phyloP scores from a whole-genome alignment of 2,888 invertebrate species.

The Protodeltote pygarga region DNA sequence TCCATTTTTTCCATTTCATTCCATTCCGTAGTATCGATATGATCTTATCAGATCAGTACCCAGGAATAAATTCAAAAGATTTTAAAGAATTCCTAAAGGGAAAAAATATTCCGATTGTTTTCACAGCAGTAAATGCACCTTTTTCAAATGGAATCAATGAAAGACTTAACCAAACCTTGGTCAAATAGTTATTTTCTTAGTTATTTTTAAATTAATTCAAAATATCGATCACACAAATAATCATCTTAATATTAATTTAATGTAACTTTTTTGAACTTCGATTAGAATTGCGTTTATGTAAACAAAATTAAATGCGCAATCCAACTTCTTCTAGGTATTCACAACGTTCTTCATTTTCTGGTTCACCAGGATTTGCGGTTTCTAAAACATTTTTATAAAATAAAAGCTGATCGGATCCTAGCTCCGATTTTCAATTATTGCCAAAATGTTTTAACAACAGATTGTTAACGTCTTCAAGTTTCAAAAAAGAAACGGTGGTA shows the following conservation, averaged over 20 bases:
- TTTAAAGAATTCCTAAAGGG: background rate
- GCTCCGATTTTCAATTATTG: slow-evolving; percentile 30
- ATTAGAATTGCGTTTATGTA: no score
- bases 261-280: no score
- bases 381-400: slow-evolving; percentile 33
- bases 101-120: background rate
- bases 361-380: slow-evolving; percentile 17
- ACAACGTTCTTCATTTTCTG: slow-evolving; percentile 38
- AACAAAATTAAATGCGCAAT: slow-evolving; percentile 8
- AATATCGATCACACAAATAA: no score
- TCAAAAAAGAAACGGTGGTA: slow-evolving; percentile 30
- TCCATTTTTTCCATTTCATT: no score
- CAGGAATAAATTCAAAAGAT: slow-evolving; percentile 2
- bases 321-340: slow-evolving; percentile 39
- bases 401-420: slow-evolving; percentile 24
- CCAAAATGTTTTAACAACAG: slow-evolving; percentile 30
- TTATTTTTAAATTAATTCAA: no score
- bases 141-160: slow-evolving; percentile 5
- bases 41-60: slow-evolving; percentile 2
- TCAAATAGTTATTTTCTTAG: no score
- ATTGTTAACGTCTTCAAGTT: slow-evolving; percentile 26
- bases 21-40: no score
- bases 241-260: no score
- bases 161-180: background rate
- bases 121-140: slow-evolving; percentile 2